Conservation (phyloP, 2,888 invertebrate genomes). For the Bugulina stolonifera region DNA sequence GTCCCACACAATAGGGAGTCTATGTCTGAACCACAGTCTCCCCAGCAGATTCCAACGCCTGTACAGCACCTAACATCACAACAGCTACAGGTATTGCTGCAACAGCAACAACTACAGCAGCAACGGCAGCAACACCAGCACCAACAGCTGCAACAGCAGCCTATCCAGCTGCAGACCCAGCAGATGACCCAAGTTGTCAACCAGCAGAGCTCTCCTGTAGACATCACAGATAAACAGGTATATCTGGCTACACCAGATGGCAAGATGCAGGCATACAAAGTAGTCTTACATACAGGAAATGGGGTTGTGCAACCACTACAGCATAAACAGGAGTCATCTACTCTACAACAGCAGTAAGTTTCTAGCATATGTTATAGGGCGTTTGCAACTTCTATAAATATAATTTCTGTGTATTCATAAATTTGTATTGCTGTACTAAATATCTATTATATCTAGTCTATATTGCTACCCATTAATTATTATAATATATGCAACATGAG, state of each 20-base stretch:
- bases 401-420: no score
- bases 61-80: neutral
- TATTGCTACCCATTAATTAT: no score
- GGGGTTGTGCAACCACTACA: neutral
- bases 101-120: neutral
- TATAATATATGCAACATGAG: no score
- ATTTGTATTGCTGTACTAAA: no score
- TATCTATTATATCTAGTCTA: no score
- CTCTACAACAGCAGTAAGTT: neutral
- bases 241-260: slow-evolving; percentile 20
- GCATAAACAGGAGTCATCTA: neutral
- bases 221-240: slow-evolving; percentile 21
- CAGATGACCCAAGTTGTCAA: neutral
- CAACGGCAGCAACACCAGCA: neutral
- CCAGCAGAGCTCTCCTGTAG: slow-evolving; percentile 5
- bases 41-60: neutral
- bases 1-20: neutral
- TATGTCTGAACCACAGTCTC: neutral
- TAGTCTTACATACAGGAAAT: slow-evolving; percentile 12
- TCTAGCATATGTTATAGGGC: neutral
- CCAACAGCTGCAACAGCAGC: neutral
- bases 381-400: no score
- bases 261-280: slow-evolving; percentile 15
- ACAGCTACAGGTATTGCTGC: neutral
- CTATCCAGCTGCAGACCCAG: neutral